Evolutionary conservation across 2,113 vertebrate genomes (phyloP), one percentile per base, ranked within the genome.

Genomic region (Nibea coibor): DNA sequence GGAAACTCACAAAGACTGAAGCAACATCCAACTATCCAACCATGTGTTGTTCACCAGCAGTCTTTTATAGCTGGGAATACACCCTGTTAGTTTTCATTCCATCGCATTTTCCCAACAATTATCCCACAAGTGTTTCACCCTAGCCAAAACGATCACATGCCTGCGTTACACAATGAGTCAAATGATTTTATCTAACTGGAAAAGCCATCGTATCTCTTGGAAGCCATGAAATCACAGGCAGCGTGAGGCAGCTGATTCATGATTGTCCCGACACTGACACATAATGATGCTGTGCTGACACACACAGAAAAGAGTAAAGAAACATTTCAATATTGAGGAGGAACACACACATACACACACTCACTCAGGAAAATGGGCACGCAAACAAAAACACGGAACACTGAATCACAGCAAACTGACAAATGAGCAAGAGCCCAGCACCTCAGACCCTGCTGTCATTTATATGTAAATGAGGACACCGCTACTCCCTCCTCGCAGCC

Each of bases 401-500:
- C n/a, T 61, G 47, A 73, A 70, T 86, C 61, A 19, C 68, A 19
- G 20, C 43, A 71, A 80, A 72, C 74, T 63, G 72, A 78, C 69
- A 81, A 83, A 85, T 61, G 67, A 82, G 56, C 76, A 22, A 12
- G 47, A 81, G 45, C 16, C 22, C 15, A 11, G 57, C 68, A 76
- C 75, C 71, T 58, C 58, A 48, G 57, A 70, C 61, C 43, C 66
- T 45, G 22, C 48, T 39, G 31, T 84, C 58, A 90, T 92, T 87
- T 91, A 85, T 81, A 92, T 93, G 91, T n/a, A 88, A 91, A 91
- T 93, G 74, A 88, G 82, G 39, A n/a, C 69, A 53, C 53, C 9
- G 2, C 50, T 12, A 47, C 75, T 65, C 65, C 14, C 50, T 31
- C 57, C 57, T 31, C 10, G 24, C 56, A 22, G 56, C 61, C 69